Conservation (phyloP, 2,797 vertebrate genomes). For the Dicrostonyx torquatus region DNA sequence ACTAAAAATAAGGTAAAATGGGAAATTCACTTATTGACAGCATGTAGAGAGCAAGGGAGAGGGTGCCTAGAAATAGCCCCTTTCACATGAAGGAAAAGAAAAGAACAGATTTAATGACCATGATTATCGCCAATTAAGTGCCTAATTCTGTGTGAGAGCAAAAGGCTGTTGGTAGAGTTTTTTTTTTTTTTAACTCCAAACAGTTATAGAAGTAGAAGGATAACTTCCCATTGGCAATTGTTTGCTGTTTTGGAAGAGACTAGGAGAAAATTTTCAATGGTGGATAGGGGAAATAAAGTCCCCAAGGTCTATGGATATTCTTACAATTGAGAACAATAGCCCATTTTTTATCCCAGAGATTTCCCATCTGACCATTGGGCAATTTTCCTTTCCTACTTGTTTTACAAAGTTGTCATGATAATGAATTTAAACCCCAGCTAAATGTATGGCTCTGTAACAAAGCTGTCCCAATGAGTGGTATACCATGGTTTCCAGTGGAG, state of each 20-base stretch:
- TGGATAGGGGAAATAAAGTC: neutral
- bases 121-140: slow-evolving; percentile 61
- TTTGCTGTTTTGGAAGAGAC: neutral
- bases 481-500: neutral
- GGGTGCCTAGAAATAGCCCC: slow-evolving; percentile 14
- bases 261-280: neutral
- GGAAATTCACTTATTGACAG: slow-evolving; percentile 58
- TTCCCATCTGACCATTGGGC: neutral
- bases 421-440: neutral
- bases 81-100: slow-evolving; percentile 29
- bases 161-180: slow-evolving; percentile 35
- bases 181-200: slow-evolving; percentile 58
- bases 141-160: slow-evolving; percentile 62
- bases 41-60: neutral
- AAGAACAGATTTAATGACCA: slow-evolving; percentile 66
- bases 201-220: neutral
- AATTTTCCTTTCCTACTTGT: neutral
- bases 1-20: slow-evolving; percentile 54
- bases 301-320: neutral
- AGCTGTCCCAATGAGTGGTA: neutral
- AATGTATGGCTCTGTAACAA: neutral
- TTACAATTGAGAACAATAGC: neutral
- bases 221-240: neutral
- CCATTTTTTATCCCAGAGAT: neutral
- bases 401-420: neutral